Percentiles rank a stretch among this genome's conserved stretches.
phyloP scores from a whole-genome alignment of 2,888 invertebrate genomes.

The Hydriomena furcata region DNA sequence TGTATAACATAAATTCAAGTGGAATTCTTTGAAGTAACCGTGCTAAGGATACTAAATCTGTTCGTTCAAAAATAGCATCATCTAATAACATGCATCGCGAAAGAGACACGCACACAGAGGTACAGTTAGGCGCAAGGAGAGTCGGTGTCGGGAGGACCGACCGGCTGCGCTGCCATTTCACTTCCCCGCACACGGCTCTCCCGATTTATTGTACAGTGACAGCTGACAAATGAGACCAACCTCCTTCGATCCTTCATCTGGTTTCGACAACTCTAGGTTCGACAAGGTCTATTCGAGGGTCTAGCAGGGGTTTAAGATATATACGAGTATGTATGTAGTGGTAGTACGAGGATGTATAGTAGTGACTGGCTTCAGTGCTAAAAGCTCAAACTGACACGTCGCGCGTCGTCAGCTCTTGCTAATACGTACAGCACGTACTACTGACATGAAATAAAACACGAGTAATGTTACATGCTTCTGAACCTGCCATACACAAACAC shows the following conservation, averaged over 20 bases:
- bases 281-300: no score
- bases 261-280: no score
- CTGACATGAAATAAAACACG: no score
- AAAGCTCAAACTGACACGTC: no score
- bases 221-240: constrained; percentile 19
- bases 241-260: neutral
- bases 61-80: constrained; percentile 70
- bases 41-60: constrained; percentile 74
- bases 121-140: constrained; percentile 39
- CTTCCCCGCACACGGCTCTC: constrained; percentile 16
- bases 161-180: constrained; percentile 25
- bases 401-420: no score
- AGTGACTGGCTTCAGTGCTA: no score
- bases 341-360: no score
- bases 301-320: no score
- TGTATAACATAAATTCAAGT: constrained; percentile 78
- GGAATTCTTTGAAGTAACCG: constrained; percentile 78
- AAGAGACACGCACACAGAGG: constrained; percentile 47
- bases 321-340: no score
- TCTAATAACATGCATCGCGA: constrained; percentile 67
- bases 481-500: no score
- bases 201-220: constrained; percentile 12
- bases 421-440: no score
- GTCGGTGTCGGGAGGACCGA: constrained; percentile 34
- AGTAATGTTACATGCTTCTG: no score